A percentile compares a stretch with the other conserved stretches of the same genome.
These are phyloP conservation scores for Acrocephalus kingi DNA, from an alignment of 2,113 vertebrate species.

Conservation along the genomic window DNA sequence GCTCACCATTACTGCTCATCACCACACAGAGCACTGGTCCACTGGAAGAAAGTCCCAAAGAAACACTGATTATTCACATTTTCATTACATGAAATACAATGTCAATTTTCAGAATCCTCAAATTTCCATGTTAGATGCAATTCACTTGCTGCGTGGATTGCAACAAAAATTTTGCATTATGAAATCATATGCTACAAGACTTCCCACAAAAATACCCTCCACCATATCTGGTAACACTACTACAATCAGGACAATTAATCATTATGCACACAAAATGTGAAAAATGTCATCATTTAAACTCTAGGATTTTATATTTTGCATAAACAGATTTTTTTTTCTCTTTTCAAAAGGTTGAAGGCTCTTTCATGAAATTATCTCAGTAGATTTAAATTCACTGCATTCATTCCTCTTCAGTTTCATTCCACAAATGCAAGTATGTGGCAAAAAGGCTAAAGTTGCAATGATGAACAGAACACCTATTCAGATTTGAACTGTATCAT, in stretches of 20 bases:
- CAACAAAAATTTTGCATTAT: background rate
- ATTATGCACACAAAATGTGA: background rate
- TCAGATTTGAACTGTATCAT: background rate
- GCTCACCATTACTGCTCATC: slow-evolving; percentile 95
- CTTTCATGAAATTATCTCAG: background rate
- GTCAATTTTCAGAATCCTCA: background rate
- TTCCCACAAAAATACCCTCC: background rate
- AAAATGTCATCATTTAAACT: background rate
- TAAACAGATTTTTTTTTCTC: background rate
- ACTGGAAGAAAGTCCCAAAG: slow-evolving; percentile 65
- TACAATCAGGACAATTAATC: background rate
- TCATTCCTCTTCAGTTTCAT: background rate
- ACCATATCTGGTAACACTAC: background rate
- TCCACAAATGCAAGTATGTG: background rate
- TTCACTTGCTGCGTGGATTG: background rate
- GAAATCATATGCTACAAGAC: background rate
- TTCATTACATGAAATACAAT: background rate
- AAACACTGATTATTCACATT: background rate
- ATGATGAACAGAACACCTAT: background rate
- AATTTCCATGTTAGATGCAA: background rate
- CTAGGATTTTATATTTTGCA: background rate
- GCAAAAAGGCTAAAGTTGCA: background rate
- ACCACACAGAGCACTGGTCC: slow-evolving; percentile 95
- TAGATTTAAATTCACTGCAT: background rate
- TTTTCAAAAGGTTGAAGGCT: background rate